Evolutionary conservation across 1,140 invertebrate genomes (phyloP).

Genomic region (Trissolcus basalis): DNA sequence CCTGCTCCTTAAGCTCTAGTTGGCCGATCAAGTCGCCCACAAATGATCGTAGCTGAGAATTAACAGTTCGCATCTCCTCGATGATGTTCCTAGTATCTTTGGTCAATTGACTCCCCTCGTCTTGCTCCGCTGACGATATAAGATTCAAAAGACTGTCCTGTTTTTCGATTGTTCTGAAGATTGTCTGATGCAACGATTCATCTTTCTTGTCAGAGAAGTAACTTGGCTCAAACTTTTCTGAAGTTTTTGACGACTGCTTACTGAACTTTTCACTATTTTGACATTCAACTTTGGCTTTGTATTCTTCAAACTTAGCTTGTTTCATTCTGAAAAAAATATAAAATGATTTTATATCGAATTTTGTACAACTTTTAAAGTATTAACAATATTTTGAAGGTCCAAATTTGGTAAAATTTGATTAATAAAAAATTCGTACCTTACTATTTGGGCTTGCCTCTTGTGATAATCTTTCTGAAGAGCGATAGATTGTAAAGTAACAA

Average conservation of each 20-base stretch:
- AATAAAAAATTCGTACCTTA: slow-evolving; percentile 70
- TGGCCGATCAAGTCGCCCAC: slow-evolving; percentile 78
- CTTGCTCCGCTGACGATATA: slow-evolving; percentile 58
- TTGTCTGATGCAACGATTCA: slow-evolving; percentile 75
- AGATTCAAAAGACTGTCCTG: slow-evolving; percentile 78
- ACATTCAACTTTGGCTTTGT: slow-evolving; percentile 77
- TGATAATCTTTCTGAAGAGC: slow-evolving; percentile 80
- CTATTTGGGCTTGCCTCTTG: slow-evolving; percentile 76
- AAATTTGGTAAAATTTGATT: too few species aligned
- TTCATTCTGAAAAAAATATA: slow-evolving; percentile 70
- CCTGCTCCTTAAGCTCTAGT: slow-evolving; percentile 78
- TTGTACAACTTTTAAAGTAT: too few species aligned
- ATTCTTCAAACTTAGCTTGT: slow-evolving; percentile 78
- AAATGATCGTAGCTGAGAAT: slow-evolving; percentile 77
- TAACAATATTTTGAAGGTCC: too few species aligned
- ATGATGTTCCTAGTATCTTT: slow-evolving; percentile 78
- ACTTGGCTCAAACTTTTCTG: slow-evolving; percentile 44
- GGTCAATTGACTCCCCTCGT: slow-evolving; percentile 73
- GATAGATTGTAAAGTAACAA: slow-evolving; percentile 77
- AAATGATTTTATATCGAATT: too few species aligned
- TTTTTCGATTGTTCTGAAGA: slow-evolving; percentile 80
- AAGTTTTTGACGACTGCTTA: slow-evolving; percentile 66
- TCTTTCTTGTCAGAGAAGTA: slow-evolving; percentile 66
- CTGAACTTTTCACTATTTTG: slow-evolving; percentile 68
- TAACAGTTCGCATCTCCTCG: slow-evolving; percentile 79